A percentile compares a stretch with the other conserved stretches of the same genome.
Conservation (phyloP, 2,113 vertebrate genomes). For the Callospermophilus lateralis region DNA sequence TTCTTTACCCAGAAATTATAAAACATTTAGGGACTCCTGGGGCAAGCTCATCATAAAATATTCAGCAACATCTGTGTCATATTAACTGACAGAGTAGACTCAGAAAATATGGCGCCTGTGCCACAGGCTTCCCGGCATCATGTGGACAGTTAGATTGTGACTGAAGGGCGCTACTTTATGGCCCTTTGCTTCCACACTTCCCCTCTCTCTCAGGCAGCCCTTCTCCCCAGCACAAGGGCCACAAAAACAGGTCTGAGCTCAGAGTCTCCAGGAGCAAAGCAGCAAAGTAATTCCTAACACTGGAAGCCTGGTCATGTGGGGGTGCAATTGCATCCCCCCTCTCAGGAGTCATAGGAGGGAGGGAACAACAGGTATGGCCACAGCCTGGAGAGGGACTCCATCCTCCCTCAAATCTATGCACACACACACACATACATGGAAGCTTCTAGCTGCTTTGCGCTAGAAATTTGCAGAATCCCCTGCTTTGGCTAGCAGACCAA, state of each 20-base stretch:
- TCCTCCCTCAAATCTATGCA: not conserved
- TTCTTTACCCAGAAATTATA: constrained; percentile 80
- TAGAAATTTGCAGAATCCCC: not conserved
- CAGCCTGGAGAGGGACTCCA: not conserved
- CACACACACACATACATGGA: rapidly evolving
- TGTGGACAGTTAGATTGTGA: not conserved
- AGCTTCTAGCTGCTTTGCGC: not conserved
- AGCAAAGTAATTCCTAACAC: constrained; percentile 14
- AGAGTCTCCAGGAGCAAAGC: not conserved
- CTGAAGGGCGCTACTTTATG: not conserved
- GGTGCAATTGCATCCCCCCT: not conserved
- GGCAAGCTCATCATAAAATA: constrained; percentile 80
- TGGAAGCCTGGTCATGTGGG: not conserved
- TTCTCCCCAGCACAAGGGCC: not conserved
- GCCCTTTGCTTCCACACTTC: not conserved
- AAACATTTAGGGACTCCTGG: constrained; percentile 76
- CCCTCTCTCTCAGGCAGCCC: too few species aligned
- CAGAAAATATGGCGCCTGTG: constrained; percentile 42
- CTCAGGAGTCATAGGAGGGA: not conserved
- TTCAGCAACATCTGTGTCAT: constrained; percentile 80
- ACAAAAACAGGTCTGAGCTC: not conserved
- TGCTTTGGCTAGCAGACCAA: not conserved
- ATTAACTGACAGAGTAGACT: constrained; percentile 70
- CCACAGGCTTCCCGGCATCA: not conserved
- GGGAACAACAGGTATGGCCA: not conserved